Evolutionary conservation across 2,113 vertebrate species (phyloP).

Genomic region (Dendropsophus ebraccatus): DNA sequence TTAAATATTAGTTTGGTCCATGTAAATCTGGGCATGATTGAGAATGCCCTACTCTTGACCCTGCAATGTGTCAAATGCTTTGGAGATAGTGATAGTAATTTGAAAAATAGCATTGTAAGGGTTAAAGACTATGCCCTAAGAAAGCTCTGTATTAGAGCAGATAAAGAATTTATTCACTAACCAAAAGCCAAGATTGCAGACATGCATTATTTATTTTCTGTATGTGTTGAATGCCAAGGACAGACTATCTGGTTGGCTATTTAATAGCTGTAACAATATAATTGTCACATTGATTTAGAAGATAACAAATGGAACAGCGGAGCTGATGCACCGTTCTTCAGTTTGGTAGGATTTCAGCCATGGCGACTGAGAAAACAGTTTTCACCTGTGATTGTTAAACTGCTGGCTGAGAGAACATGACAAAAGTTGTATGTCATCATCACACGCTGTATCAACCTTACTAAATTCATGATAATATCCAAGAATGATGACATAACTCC

Average conservation of each 20-base stretch:
- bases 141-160: constrained; percentile 34
- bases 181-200: constrained; percentile 50
- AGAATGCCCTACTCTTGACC: neutral
- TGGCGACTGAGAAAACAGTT: neutral
- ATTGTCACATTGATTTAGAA: constrained; percentile 51
- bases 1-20: neutral
- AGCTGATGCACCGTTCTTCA: constrained; percentile 23
- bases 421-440: neutral
- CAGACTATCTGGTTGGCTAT: constrained; percentile 41
- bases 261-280: constrained; percentile 54
- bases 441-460: neutral
- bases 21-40: neutral
- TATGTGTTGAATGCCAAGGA: constrained; percentile 42
- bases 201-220: constrained; percentile 53
- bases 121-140: constrained; percentile 33
- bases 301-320: constrained; percentile 35
- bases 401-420: neutral
- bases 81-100: neutral
- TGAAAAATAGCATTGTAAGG: neutral
- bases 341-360: neutral
- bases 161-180: constrained; percentile 44
- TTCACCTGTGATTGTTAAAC: neutral
- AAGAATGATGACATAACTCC: neutral
- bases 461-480: neutral
- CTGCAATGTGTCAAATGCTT: constrained; percentile 18